Evolutionary conservation across 2,113 vertebrate species (phyloP).

Genomic region (Otis tarda): DNA sequence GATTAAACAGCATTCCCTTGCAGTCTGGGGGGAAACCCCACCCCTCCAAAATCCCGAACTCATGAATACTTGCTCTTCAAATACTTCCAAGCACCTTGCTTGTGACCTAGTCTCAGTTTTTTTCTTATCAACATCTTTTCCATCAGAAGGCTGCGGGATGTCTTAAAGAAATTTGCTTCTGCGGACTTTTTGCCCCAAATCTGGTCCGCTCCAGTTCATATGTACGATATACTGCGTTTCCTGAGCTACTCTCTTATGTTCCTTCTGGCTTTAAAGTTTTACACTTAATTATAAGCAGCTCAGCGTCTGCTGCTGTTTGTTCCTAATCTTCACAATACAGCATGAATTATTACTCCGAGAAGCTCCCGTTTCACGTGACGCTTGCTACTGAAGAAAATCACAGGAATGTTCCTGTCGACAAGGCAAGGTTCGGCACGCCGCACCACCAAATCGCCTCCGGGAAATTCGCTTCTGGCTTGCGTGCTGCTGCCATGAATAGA

Average conservation of each 20-base stretch:
- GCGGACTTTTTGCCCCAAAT: neutral
- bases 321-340: neutral
- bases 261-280: neutral
- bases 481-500: neutral
- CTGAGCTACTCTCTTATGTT: neutral
- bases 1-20: neutral
- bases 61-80: neutral
- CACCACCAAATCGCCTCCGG: neutral
- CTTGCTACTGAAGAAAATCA: neutral
- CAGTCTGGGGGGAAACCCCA: neutral
- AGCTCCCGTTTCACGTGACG: neutral
- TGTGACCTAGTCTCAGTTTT: neutral
- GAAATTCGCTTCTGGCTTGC: neutral
- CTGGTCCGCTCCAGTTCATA: neutral
- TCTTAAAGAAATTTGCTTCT: neutral
- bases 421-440: neutral
- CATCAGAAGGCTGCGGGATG: neutral
- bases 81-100: too few relatives aligned
- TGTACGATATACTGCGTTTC: accelerated
- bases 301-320: neutral
- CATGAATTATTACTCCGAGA: neutral
- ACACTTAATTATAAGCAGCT: neutral
- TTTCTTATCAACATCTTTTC: neutral
- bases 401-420: neutral
- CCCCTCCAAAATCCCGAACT: neutral